These are phyloP conservation scores for Tychaedon coryphoeus DNA, from an alignment of 2,113 vertebrate species.

Conservation along the genomic window DNA sequence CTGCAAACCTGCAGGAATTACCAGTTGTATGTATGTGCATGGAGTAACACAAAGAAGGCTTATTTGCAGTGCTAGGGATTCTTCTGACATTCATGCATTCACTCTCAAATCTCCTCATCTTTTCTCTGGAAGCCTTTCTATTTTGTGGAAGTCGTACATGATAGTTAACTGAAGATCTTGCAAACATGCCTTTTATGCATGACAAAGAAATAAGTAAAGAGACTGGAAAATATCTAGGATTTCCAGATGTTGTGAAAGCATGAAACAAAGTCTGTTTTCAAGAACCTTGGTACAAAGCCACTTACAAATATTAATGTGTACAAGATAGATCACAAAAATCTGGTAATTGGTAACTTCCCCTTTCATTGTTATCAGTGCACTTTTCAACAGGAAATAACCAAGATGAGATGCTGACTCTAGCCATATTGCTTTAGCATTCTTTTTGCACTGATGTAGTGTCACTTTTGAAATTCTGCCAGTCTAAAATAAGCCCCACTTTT, in stretches of 20 bases:
- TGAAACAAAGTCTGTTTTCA: background rate
- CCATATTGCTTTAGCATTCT: background rate
- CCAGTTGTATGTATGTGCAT: accelerated
- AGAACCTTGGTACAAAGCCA: background rate
- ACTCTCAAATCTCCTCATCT: background rate
- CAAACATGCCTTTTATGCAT: background rate
- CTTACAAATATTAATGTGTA: background rate
- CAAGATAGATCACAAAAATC: background rate
- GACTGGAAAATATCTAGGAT: background rate
- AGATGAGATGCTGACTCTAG: background rate
- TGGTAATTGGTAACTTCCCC: background rate
- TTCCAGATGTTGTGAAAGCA: background rate
- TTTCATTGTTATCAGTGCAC: background rate
- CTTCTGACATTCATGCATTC: background rate
- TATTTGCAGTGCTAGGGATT: background rate
- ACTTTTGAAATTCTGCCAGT: conserved; percentile 43
- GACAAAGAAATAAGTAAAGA: background rate
- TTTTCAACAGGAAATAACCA: background rate
- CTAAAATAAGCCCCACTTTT: conserved; percentile 18
- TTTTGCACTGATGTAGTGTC: conserved; percentile 23
- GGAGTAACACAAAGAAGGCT: background rate
- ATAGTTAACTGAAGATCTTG: background rate
- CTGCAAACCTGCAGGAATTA: background rate
- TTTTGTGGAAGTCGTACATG: background rate
- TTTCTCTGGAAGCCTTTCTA: background rate